Conservation (phyloP, 2,113 vertebrate species). For the Falco punctatus region DNA sequence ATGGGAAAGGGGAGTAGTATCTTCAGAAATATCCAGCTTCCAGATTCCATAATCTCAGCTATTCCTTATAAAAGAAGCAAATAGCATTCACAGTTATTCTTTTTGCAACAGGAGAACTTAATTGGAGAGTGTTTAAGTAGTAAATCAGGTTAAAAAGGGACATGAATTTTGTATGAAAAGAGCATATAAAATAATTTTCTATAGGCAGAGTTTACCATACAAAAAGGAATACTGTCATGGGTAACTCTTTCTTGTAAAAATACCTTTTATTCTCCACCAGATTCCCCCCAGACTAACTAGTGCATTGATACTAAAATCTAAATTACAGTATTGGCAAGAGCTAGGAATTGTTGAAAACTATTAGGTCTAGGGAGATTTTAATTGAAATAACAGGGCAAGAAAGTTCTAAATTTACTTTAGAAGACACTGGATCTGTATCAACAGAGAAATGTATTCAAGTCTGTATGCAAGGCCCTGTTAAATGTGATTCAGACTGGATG, state of each 20-base stretch:
- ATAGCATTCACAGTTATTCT: background rate
- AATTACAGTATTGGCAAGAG: background rate
- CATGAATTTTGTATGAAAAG: background rate
- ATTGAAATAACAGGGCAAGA: background rate
- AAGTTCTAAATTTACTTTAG: background rate
- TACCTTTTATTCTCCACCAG: background rate
- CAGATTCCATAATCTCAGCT: background rate
- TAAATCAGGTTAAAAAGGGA: background rate
- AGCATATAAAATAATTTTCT: background rate
- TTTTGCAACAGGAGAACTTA: background rate
- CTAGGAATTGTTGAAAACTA: background rate
- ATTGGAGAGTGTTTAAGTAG: background rate
- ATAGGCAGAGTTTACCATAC: background rate
- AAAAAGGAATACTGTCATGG: background rate
- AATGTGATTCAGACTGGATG: background rate
- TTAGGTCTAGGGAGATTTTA: background rate
- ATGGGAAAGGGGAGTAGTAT: background rate
- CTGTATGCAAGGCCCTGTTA: background rate
- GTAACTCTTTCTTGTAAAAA: background rate
- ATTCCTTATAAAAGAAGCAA: background rate
- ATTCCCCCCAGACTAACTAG: background rate
- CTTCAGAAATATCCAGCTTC: background rate
- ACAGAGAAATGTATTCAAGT: background rate
- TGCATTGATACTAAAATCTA: background rate
- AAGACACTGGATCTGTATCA: background rate